Conservation (phyloP, 2,113 vertebrate species). For the Perca flavescens region DNA sequence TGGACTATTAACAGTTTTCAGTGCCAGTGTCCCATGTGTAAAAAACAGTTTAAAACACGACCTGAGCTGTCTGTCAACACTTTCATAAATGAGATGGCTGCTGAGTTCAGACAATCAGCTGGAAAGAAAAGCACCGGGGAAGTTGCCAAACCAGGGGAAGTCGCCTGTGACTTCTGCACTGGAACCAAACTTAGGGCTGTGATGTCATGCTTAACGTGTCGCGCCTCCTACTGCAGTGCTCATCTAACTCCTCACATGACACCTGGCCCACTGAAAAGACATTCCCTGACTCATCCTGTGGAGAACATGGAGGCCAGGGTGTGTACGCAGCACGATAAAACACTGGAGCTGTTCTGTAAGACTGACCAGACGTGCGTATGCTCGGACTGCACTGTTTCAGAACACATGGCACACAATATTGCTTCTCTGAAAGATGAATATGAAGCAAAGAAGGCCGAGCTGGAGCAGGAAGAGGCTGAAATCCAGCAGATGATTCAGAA, state of each 20-base stretch:
- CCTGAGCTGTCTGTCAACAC: constrained; percentile 38
- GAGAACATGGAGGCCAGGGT: constrained; percentile 25
- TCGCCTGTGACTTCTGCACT: too few species aligned
- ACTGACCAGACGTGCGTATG: constrained; percentile 26
- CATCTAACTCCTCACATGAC: constrained; percentile 43
- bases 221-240: constrained; percentile 21
- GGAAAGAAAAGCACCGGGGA: background rate
- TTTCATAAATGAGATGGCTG: constrained; percentile 35
- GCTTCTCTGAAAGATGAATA: constrained; percentile 12
- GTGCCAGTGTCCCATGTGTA: constrained; percentile 36
- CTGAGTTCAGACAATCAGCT: constrained; percentile 29
- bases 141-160: background rate
- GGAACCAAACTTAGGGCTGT: constrained; percentile 13
- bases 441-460: background rate
- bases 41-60: constrained; percentile 8
- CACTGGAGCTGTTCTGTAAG: background rate
- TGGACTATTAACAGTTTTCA: constrained; percentile 11
- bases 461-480: background rate
- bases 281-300: constrained; percentile 14
- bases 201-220: constrained; percentile 30
- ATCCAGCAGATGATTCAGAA: constrained; percentile 10
- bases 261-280: constrained; percentile 8
- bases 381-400: constrained; percentile 21
- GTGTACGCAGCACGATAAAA: constrained; percentile 10
- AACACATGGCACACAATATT: constrained; percentile 4